These are phyloP conservation scores for Pemphredon lugubris DNA, from an alignment of 2,888 invertebrate species.

Conservation along the genomic window DNA sequence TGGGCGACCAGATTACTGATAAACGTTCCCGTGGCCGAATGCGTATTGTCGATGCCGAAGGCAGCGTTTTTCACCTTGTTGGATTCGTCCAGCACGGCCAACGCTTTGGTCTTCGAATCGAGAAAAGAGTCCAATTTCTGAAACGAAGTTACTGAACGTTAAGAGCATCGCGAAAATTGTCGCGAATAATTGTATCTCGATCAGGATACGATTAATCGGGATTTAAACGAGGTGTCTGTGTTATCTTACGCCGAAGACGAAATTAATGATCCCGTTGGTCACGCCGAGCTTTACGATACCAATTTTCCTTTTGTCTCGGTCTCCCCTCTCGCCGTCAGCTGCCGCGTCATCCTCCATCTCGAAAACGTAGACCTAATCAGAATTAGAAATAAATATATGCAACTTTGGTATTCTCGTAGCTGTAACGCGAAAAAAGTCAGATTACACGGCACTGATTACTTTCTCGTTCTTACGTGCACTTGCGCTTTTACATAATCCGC, in stretches of 20 bases:
- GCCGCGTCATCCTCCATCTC: conserved; percentile 80
- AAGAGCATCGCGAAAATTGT: background rate
- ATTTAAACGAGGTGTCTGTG: too few relatives aligned
- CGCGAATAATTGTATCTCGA: too few relatives aligned
- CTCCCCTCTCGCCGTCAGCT: conserved; percentile 83
- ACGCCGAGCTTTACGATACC: conserved; percentile 87
- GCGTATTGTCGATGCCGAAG: conserved; percentile 87
- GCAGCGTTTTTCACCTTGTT: conserved; percentile 90
- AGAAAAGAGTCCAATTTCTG: conserved; percentile 92
- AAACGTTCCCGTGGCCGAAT: conserved; percentile 83
- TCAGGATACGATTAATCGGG: too few relatives aligned
- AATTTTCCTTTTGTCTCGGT: conserved; percentile 89
- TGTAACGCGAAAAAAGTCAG: background rate
- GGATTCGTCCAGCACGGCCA: conserved; percentile 86
- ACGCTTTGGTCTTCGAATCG: conserved; percentile 89
- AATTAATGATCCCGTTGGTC: conserved; percentile 90
- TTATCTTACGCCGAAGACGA: conserved; percentile 89
- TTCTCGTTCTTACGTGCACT: conserved; percentile 1
- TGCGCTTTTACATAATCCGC: too few relatives aligned
- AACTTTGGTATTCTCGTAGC: too few relatives aligned
- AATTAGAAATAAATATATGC: background rate
- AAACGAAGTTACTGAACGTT: conserved; percentile 63
- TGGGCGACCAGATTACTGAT: conserved; percentile 86
- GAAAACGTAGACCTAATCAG: conserved; percentile 71
- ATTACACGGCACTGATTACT: background rate